Evolutionary conservation across 2,888 invertebrate genomes (phyloP), one percentile per base, ranked within the genome.

Genomic region (Hydrotaea diabolus): DNA sequence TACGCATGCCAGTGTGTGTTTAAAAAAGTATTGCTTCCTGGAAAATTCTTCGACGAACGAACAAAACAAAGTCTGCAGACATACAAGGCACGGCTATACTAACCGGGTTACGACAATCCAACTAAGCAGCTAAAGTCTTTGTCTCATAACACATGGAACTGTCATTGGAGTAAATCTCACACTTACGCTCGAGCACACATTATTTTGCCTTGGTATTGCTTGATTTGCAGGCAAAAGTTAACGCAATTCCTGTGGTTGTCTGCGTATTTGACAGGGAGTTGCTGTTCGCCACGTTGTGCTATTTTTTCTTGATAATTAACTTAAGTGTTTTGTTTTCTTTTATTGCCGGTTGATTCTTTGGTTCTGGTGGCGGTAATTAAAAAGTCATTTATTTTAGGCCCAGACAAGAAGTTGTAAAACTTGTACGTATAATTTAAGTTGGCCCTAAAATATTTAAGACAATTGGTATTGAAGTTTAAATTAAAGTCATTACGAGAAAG

Each of bases 241-340:
- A 49, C 49, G n/a, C 49, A 55, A 59, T 59, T 23, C 26, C 13
- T 59, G 59, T 59, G 59, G 59, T 15, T 49, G 49, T 26, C 15
- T 59, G 23, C 15, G 23, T 2, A n/a, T 26, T 59, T 59, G 15
- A 59, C 59, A 55, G 1, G 21, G 19, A 55, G 55, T 17, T 59
- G 57, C 19, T 23, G 21, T 21, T 57, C 23, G 62, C 15, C 64
- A 64, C 11, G 17, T 64, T 3, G 3, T 31, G 21, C 19, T 21
- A 64, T 39, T 66, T 17, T 19, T 39, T 43, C 19, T 9, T 66
- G 66, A 36, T 66, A 66, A 66, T 66, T 66, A 66, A 39, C 66
- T 66, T 43, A 19, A 39, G 66, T 66, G 13, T 66, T 43, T 11
- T 39, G 7, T 39, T 39, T 64, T 36, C n/a, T 66, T 43, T 43